phyloP scores from a whole-genome alignment of 2,888 invertebrate genomes.

The Scelioninae gen. 2 region DNA sequence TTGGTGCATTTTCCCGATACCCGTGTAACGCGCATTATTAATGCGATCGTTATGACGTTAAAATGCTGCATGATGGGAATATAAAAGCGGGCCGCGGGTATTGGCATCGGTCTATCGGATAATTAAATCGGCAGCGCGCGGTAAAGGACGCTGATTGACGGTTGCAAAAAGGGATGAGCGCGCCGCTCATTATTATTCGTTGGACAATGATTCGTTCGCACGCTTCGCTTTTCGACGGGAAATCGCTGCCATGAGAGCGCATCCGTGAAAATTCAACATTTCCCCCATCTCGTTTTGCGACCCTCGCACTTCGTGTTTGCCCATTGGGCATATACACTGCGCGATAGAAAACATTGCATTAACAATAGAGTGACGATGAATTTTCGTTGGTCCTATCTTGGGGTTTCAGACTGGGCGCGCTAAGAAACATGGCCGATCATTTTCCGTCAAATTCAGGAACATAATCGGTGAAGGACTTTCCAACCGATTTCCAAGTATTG shows the following conservation, averaged over 20 bases:
- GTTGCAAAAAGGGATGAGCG: conserved; percentile 40
- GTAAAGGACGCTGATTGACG: conserved; percentile 70
- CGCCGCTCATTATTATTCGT: conserved; percentile 75
- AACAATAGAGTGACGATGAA: conserved; percentile 40
- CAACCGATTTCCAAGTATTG: too few relatives aligned
- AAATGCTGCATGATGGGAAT: conserved; percentile 42
- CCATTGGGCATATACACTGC: conserved; percentile 32
- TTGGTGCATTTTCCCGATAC: conserved; percentile 10
- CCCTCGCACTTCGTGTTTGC: conserved; percentile 36
- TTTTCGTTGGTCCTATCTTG: conserved; percentile 29
- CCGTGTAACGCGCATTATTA: conserved; percentile 45
- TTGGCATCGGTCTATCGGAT: conserved; percentile 74
- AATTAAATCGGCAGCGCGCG: conserved; percentile 72
- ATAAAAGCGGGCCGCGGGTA: conserved; percentile 20
- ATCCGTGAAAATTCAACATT: conserved; percentile 52
- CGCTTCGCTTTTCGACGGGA: conserved; percentile 68
- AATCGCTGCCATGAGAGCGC: conserved; percentile 44
- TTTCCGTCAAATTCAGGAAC: too few relatives aligned
- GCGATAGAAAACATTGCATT: conserved; percentile 44
- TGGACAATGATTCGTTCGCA: conserved; percentile 68
- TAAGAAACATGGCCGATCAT: too few relatives aligned
- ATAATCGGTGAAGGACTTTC: too few relatives aligned
- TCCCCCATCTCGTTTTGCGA: conserved; percentile 10
- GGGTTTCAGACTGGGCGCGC: too few relatives aligned
- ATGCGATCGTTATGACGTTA: conserved; percentile 49